Conservation (phyloP, 2,113 vertebrate species). For the Halcyon senegalensis region DNA sequence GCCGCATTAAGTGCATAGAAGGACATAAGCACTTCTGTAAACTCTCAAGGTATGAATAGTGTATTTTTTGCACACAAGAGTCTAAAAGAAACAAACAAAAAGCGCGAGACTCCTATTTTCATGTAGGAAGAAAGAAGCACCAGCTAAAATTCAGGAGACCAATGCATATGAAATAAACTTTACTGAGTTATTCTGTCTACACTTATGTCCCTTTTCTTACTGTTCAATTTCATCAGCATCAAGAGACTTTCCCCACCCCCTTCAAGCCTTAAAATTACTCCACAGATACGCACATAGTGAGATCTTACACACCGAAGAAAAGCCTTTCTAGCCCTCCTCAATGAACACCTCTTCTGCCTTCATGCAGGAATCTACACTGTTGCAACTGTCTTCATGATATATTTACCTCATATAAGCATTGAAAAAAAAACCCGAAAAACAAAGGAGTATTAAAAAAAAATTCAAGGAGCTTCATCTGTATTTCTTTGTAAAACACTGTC, state of each 20-base stretch:
- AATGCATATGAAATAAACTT: background rate
- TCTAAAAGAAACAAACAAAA: background rate
- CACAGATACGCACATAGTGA: background rate
- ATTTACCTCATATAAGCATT: background rate
- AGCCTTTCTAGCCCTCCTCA: background rate
- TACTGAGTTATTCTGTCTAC: background rate
- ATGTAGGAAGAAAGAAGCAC: background rate
- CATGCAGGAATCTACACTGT: background rate
- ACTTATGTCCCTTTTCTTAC: rapidly evolving
- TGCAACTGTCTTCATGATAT: background rate
- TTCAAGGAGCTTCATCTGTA: background rate
- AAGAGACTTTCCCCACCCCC: rapidly evolving
- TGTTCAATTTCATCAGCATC: background rate
- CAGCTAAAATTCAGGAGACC: background rate
- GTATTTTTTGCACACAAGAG: background rate
- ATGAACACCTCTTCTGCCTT: background rate
- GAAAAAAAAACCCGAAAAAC: background rate
- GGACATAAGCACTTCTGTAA: background rate
- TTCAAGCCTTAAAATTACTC: background rate
- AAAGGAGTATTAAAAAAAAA: background rate
- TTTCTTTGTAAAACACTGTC: background rate
- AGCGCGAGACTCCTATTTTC: background rate
- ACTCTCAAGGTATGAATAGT: background rate
- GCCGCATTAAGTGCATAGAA: background rate
- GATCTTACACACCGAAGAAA: background rate